A percentile compares a stretch with the other conserved stretches of the same genome.
phyloP scores from a whole-genome alignment of 2,113 vertebrate genomes.

The Phycodurus eques region DNA sequence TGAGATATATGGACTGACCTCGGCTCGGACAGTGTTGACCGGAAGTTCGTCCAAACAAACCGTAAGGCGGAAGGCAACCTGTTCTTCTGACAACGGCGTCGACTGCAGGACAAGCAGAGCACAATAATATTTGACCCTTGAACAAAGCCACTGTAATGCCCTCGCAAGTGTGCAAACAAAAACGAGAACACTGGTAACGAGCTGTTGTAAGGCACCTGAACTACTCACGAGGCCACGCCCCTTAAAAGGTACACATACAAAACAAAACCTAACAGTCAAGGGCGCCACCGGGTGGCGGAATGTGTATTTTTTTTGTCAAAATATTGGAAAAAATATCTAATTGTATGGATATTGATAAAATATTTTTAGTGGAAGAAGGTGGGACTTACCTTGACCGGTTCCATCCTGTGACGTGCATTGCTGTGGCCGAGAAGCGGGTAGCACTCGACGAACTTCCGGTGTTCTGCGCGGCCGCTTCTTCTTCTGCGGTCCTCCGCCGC shows the following conservation, averaged over 20 bases:
- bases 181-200: too few species aligned
- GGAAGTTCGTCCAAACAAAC: constrained; percentile 86
- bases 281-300: too few species aligned
- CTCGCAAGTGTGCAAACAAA: background rate
- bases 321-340: too few species aligned
- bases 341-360: too few species aligned
- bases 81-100: constrained; percentile 83
- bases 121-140: background rate
- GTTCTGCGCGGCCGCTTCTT: constrained; percentile 36
- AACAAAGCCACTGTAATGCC: background rate
- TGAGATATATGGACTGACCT: constrained; percentile 61
- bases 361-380: background rate
- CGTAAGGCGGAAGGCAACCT: constrained; percentile 86
- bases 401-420: background rate
- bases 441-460: background rate
- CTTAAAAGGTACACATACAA: background rate
- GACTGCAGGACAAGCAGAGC: constrained; percentile 77
- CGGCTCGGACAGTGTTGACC: constrained; percentile 82
- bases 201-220: too few species aligned
- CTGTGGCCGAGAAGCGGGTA: background rate
- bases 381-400: background rate
- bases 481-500: constrained; percentile 65
- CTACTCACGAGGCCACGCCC: background rate
- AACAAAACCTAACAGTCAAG: background rate
- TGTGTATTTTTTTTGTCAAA: too few species aligned